Evolutionary conservation across 2,888 invertebrate genomes (phyloP), one percentile per base, ranked within the genome.

Genomic region (Papilio elwesi): DNA sequence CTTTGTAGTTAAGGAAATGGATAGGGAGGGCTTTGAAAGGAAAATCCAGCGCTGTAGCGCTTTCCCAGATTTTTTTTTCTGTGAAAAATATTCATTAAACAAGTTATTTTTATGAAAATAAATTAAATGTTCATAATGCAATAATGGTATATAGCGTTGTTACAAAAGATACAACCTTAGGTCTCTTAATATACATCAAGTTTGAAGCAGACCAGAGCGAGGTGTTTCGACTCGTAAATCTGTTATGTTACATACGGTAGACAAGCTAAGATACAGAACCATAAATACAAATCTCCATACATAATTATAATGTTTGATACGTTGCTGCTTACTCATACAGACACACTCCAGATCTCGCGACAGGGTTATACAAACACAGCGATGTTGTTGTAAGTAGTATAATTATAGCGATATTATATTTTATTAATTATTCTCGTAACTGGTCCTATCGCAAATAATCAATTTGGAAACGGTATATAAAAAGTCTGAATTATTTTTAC

Each of bases 361-460:
- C 71, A 43, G 52, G 70, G 64, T 66, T 65, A 49, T 12, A 71
- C 71, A 71, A 71, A 71, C 66, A 66, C 48, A 55, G 53, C 52
- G 12, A n/a, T 57, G 43, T 70, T 1, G 49, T 16, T 49, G 38
- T 68, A 51, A 59, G n/a, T 49, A 53, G 59, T 36, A 57, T 68
- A 49, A 59, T 51, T 68, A 49, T 13, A 59, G 10, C 11, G 38
- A 49, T 48, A 0, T 11, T n/a, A 68, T 26, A 52, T 52, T 63
- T 52, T 43, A 69, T 62, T 13, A 16, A 36, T 69, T 69, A 26
- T 70, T 70, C 52, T 70, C 63, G 63, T 47, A 43, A 26, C 16
- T 12, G 13, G n/a, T 51, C 63, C 63, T 53, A 53, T 70, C 10
- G 9, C 8, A 36, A 13, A 9, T 7, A 36, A n/a, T 9, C n/a